These are phyloP conservation scores for Sthenelais limicola DNA, from an alignment of 2,888 invertebrate genomes.

Conservation along the genomic window DNA sequence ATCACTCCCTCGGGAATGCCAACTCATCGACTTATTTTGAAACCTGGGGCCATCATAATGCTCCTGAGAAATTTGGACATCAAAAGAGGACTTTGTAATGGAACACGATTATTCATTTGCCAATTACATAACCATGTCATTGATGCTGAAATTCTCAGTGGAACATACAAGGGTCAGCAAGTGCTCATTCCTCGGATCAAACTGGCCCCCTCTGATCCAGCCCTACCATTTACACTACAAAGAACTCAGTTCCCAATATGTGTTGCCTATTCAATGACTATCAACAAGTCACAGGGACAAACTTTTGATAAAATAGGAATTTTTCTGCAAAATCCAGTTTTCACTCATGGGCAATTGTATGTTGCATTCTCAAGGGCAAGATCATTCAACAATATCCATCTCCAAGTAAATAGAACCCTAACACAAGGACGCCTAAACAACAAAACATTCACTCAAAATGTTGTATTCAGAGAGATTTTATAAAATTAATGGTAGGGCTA, in stretches of 20 bases:
- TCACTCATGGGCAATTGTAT: constrained; percentile 47
- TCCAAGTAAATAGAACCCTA: too few relatives aligned
- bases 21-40: background rate
- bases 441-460: background rate
- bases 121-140: constrained; percentile 1
- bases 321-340: constrained; percentile 36
- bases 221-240: background rate
- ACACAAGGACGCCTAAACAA: background rate
- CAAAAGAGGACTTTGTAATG: background rate
- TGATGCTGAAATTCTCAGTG: background rate
- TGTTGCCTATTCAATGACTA: constrained; percentile 20
- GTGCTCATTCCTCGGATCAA: constrained; percentile 1
- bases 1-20: background rate
- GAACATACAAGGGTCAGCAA: background rate
- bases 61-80: background rate
- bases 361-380: constrained; percentile 42
- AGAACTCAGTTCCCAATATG: constrained; percentile 34
- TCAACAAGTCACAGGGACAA: constrained; percentile 48
- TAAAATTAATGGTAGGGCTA: too few relatives aligned
- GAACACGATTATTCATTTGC: background rate
- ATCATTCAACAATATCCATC: too few relatives aligned
- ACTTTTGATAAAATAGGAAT: constrained; percentile 42
- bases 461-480: background rate
- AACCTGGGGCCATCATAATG: background rate
- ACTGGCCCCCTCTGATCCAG: background rate